Evolutionary conservation across 1,140 invertebrate genomes (phyloP).

Genomic region (Colletes latitarsis): DNA sequence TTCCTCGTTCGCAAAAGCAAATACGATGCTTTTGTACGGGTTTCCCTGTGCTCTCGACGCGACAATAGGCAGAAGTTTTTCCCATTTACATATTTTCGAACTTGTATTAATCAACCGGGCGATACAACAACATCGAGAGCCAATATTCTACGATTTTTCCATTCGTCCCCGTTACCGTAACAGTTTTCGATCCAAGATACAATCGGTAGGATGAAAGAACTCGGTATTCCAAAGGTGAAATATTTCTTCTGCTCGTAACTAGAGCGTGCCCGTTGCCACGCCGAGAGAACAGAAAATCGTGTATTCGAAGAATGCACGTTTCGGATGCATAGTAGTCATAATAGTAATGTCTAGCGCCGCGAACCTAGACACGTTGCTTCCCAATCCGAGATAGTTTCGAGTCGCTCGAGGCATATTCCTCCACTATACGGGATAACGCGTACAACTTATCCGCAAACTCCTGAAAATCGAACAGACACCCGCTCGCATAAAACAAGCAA

Average conservation of each 20-base stretch:
- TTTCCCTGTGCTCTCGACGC: background rate
- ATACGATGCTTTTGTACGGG: background rate
- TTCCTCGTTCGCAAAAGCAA: background rate
- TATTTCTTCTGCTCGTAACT: background rate
- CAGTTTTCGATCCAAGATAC: no score
- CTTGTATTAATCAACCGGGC: no score
- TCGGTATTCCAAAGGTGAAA: background rate
- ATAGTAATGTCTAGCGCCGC: background rate
- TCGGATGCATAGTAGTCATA: background rate
- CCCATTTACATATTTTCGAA: no score
- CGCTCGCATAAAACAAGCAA: slow-evolving; percentile 53
- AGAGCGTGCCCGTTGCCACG: background rate
- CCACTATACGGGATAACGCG: slow-evolving; percentile 17
- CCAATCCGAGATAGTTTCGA: slow-evolving; percentile 32
- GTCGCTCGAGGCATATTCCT: slow-evolving; percentile 12
- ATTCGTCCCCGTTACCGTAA: background rate
- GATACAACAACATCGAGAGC: no score
- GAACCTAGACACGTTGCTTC: slow-evolving; percentile 38
- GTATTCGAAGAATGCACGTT: background rate
- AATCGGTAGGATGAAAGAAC: background rate
- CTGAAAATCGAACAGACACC: slow-evolving; percentile 35
- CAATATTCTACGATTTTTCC: background rate
- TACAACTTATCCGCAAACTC: slow-evolving; percentile 49
- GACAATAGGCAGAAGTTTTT: background rate
- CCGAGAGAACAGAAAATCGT: background rate